Base-by-base conservation (phyloP, 2,888 invertebrate species). In the Zygogramma bicolorata region DNA sequence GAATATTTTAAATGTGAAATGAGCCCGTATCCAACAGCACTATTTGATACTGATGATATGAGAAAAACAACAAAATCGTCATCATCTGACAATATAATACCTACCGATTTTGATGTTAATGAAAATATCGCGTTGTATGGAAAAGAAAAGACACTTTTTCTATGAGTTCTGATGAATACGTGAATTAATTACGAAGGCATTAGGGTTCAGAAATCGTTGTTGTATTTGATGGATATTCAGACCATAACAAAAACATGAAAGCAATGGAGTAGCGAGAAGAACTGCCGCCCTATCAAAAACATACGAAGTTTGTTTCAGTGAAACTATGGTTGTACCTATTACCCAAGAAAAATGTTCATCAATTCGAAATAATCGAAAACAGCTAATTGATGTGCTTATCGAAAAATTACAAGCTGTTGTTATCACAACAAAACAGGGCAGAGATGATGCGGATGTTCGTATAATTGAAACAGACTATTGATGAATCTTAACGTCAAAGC, bases 271-370 rank as follows among this genome's bases (percentile, higher is more conserved):
- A 58, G 58, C 58, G 25, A 58, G 58, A 22, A 8, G 58, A 58
- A 15, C 58, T 58, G 3, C 58, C 18, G 25, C 58, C 6, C 15
- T 20, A 22, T n/a, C n/a, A n/a, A n/a, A n/a, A n/a, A n/a, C n/a
- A n/a, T n/a, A n/a, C n/a, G n/a, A n/a, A n/a, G n/a, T 58, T 58
- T 58, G 58, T 58, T 58, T 58, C 8, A 4, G 20, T 20, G 58
- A 58, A 58, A 58, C 58, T 8, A 58, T 58, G 58, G 58, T 58
- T 58, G 58, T 58, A 58, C 25, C 58, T 58, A 22, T 58, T 58
- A 58, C 5, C 25, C 25, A 58, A 58, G 58, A 58, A 58, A 58
- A 58, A 58, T 58, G 6, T 15, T 22, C 18, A 58, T 58, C 58
- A 20, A 58, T 20, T 58, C 58, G 8, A 15, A 58, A 58, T 20